Evolutionary conservation across 2,113 vertebrate genomes (phyloP).

Genomic region (Tyrannus savana): DNA sequence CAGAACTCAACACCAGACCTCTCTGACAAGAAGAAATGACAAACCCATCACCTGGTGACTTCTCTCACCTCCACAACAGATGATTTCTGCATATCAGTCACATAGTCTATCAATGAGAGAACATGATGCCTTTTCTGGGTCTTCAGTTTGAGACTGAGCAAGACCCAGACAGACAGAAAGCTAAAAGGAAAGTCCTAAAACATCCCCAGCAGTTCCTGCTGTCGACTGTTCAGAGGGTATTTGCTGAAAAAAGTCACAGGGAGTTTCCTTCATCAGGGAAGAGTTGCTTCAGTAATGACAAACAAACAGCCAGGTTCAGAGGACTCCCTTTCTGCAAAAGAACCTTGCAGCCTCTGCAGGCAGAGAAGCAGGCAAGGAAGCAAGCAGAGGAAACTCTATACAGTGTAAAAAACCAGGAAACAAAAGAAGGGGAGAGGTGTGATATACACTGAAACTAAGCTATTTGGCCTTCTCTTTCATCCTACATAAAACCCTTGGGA

Average conservation of each 20-base stretch:
- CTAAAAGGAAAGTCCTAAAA: background rate
- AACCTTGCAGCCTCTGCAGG: background rate
- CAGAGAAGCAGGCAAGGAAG: background rate
- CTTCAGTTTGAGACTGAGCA: background rate
- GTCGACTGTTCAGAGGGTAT: background rate
- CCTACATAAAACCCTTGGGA: background rate
- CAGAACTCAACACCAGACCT: background rate
- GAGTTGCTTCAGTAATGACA: background rate
- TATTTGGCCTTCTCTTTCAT: background rate
- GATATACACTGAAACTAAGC: background rate
- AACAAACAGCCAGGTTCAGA: background rate
- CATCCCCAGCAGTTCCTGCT: background rate
- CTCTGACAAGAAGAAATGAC: background rate
- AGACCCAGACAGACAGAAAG: background rate
- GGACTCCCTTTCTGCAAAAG: background rate
- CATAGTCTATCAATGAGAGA: background rate
- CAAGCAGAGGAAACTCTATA: background rate
- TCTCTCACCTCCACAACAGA: background rate
- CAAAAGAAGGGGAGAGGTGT: background rate
- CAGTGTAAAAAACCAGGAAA: background rate
- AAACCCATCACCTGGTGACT: background rate
- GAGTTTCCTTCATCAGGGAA: background rate
- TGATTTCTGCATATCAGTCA: background rate
- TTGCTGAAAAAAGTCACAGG: background rate
- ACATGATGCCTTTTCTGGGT: background rate